Evolutionary conservation across 2,888 invertebrate species (phyloP).

Genomic region (Cataglyphis albicans): DNA sequence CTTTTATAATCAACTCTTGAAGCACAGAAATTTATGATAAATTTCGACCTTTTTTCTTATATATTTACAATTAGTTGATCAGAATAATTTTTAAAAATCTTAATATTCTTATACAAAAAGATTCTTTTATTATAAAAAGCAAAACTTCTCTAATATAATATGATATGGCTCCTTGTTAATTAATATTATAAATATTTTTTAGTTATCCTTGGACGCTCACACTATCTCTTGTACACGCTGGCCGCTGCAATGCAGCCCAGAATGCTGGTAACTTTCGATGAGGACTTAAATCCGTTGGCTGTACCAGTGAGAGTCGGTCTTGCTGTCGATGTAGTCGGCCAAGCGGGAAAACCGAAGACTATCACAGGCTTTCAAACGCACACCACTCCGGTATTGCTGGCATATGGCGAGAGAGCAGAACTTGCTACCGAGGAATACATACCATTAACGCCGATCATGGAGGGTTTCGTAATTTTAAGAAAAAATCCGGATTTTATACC

Average conservation of each 20-base stretch:
- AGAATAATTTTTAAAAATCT: no score
- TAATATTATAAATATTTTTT: conserved; percentile 72
- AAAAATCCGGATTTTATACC: conserved; percentile 92
- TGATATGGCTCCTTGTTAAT: neutral
- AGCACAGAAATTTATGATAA: neutral
- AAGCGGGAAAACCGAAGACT: conserved; percentile 99
- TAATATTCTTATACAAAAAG: neutral
- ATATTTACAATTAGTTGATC: neutral
- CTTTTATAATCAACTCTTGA: neutral
- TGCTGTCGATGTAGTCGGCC: conserved; percentile 99
- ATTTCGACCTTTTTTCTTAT: neutral
- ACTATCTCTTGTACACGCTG: conserved; percentile 97
- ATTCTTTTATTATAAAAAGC: neutral
- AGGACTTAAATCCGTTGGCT: conserved; percentile 96
- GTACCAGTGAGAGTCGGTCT: conserved; percentile 97
- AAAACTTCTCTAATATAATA: neutral
- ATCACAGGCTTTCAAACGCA: conserved; percentile 99
- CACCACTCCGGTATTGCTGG: conserved; percentile 98
- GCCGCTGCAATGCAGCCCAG: conserved; percentile 99
- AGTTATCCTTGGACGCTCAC: conserved; percentile 97
- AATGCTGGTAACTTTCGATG: conserved; percentile 99
- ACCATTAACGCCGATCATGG: conserved; percentile 97
- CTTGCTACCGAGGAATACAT: conserved; percentile 99
- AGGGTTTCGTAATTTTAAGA: conserved; percentile 99
- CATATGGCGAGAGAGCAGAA: conserved; percentile 98